A percentile compares a stretch with the other conserved stretches of the same genome.
Conservation (phyloP, 2,113 vertebrate genomes). For the Labrus mixtus region DNA sequence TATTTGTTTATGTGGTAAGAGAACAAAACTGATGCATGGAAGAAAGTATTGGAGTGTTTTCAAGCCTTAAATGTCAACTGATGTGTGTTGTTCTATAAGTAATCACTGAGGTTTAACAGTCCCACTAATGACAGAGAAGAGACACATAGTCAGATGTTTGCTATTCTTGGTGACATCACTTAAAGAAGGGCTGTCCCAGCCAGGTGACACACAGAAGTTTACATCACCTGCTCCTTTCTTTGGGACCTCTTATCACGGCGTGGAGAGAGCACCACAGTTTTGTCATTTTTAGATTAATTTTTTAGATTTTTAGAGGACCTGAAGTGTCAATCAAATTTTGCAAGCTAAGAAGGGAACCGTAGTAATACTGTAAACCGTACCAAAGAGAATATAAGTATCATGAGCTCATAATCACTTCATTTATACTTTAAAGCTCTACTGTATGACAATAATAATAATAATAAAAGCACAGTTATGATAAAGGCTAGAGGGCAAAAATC, state of each 20-base stretch:
- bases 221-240: slow-evolving; percentile 1
- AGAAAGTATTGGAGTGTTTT: neutral
- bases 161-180: neutral
- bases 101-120: slow-evolving; percentile 22
- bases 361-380: neutral
- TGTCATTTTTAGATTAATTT: neutral
- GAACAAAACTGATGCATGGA: neutral
- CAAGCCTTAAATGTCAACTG: neutral
- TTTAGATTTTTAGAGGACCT: too few species aligned
- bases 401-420: neutral
- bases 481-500: too few species aligned
- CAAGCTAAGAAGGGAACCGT: neutral
- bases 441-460: neutral
- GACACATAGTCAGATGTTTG: slow-evolving; percentile 22
- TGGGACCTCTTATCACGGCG: slow-evolving; percentile 1
- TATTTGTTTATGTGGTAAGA: slow-evolving; percentile 5
- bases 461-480: too few species aligned
- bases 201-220: neutral
- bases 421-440: neutral
- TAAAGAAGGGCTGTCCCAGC: neutral
- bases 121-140: slow-evolving; percentile 33
- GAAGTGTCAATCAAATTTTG: too few species aligned
- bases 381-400: neutral
- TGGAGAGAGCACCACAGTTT: neutral
- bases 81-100: neutral